Base-by-base conservation (phyloP, 2,888 invertebrate species). In the Perizoma affinitatum region DNA sequence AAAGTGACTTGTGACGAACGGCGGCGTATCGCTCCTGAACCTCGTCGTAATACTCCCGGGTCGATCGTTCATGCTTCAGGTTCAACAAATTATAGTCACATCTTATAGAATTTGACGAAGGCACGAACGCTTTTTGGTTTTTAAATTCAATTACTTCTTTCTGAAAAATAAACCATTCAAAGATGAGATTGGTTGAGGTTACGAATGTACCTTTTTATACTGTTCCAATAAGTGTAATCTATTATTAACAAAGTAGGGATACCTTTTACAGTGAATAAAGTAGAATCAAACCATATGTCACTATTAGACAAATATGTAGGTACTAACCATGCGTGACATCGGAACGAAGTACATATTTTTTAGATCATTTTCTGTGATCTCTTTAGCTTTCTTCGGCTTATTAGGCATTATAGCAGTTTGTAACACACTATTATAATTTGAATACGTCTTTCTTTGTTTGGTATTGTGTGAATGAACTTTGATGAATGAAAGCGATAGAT, bases 281-380 rank as follows among this genome's bases (percentile, higher is more conserved):
- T n/a, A n/a, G n/a, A 22, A 22, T 3, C 22, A 1, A 22, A 22
- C 22, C 22, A 22, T 22, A 4, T 1, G 38, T 38, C 5, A 38
- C 6, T 5, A n/a, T 6, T 38, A 38, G 7, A 6, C 38, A 46
- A 35, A 5, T 7, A 46, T n/a, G 6, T 8, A 35, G 1, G 33
- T 47, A 63, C 78, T 86, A 71, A 90, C 90, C 80, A 90, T 79
- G 34, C 81, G 80, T 46, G 74, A 76, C 63, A 78, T 71, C 0
- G 90, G 90, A 9, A 88, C 62, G 52, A 74, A 82, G 56, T 71
- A 71, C 52, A 79, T 76, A 56, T 75, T 74, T 10, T 70, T 44
- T 42, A 82, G 58, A 41, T 68, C 67, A 62, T 65, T 55, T 66
- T 51, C 50, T 4, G 63, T 41, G 43, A 64, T 54, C 35, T 10